Base-by-base conservation (phyloP, 1,140 invertebrate species). In the Bombus impatiens region DNA sequence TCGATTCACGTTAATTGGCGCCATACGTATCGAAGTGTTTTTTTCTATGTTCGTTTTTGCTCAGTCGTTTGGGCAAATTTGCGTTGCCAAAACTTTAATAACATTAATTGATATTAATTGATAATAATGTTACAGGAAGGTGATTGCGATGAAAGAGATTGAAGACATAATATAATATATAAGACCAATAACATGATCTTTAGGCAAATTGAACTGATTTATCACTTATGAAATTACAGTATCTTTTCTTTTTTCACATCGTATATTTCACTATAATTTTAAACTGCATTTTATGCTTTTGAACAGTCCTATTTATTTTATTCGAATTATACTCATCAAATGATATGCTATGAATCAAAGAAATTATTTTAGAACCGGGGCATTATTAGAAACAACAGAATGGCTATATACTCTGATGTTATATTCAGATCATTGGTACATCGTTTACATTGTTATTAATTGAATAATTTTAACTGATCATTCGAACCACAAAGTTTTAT, bases 371-470 rank as follows among this genome's bases (percentile, higher is more conserved):
- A 37, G 25, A 32, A n/a, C 37, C n/a, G 47, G 82, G 82, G 65
- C 75, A 78, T 78, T 78, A 59, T 10, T 53, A 70, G 62, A 78
- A 57, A 53, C 35, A 10, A 75, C 62, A 59, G 65, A 12, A 42
- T 70, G 32, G n/a, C n/a, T 40, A 25, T 28, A 13, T 71, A 42
- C 18, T 18, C 18, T 42, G n/a, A 42, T 37, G n/a, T 74, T 82
- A 62, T 42, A 62, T 82, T 57, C 8, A 35, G 5, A 72, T 75
- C 32, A 47, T 59, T 40, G 71, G 10, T 35, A 40, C 3, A 40
- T 28, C 42, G 37, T 28, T 10, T 75, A n/a, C 13, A n/a, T 28
- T 37, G n/a, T 76, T 44, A 37, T 37, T 37, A 47, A 74, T 47
- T 65, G 15, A 2, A 8, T 15, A 71, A 42, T 42, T 44, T 40